These are phyloP conservation scores for Stenopsyche tienmushanensis DNA, from an alignment of 1,140 invertebrate genomes.

Conservation along the genomic window DNA sequence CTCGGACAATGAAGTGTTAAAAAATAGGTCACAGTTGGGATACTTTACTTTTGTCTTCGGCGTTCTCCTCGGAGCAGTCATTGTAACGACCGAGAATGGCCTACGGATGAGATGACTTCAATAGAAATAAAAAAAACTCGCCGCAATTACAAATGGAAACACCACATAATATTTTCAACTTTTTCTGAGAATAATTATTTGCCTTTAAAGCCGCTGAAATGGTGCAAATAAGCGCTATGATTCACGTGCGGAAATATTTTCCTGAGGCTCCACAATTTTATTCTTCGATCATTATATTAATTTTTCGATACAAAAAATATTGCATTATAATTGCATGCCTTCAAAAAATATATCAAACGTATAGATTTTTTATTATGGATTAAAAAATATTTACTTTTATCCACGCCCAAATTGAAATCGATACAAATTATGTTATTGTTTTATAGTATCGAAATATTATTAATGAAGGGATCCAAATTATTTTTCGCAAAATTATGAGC, in stretches of 20 bases:
- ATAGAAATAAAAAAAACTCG: slow-evolving; percentile 1
- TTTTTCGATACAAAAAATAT: neutral
- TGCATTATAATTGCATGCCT: neutral
- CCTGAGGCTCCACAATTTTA: slow-evolving; percentile 2
- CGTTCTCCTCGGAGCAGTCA: slow-evolving; percentile 9
- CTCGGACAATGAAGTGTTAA: neutral
- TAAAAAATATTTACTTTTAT: neutral
- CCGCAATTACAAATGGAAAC: neutral
- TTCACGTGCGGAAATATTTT: neutral
- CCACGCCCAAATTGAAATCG: too few species aligned
- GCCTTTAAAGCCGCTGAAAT: slow-evolving; percentile 2
- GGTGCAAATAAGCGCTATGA: neutral
- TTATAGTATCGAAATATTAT: too few species aligned
- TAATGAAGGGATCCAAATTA: too few species aligned
- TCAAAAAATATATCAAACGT: neutral
- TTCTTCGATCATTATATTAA: too few species aligned
- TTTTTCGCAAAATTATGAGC: too few species aligned
- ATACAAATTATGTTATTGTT: too few species aligned
- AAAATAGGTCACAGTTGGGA: slow-evolving; percentile 7
- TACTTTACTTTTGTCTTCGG: slow-evolving; percentile 12
- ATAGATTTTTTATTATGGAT: neutral
- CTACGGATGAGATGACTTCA: neutral
- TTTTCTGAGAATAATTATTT: slow-evolving; percentile 11
- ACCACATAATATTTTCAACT: too few species aligned
- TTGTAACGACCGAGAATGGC: neutral